phyloP scores from a whole-genome alignment of 2,113 vertebrate genomes.

The Colaptes auratus region DNA sequence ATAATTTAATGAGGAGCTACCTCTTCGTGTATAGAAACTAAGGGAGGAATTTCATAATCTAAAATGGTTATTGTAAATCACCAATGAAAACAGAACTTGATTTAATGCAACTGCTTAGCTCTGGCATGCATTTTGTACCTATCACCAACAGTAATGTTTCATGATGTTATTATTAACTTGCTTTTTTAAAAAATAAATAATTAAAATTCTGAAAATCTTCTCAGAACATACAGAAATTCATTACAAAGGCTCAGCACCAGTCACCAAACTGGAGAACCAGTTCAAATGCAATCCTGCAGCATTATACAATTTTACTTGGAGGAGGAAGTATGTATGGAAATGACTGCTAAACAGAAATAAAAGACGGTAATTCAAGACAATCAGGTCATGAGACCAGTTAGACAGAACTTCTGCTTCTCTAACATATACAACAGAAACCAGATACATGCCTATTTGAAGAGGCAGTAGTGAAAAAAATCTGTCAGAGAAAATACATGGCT shows the following conservation, averaged over 20 bases:
- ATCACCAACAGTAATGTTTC: too few species aligned
- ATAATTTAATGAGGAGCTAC: constrained; percentile 1
- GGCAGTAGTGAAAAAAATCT: fast-evolving
- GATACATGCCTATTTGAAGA: not conserved
- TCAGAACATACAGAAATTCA: not conserved
- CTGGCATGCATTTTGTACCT: not conserved
- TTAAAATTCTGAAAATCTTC: not conserved
- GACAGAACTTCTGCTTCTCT: not conserved
- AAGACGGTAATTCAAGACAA: not conserved
- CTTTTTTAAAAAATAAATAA: too few species aligned
- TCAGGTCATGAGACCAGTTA: not conserved
- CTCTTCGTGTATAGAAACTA: not conserved
- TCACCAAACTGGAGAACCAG: not conserved
- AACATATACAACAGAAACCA: not conserved
- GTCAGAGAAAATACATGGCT: not conserved
- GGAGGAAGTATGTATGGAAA: fast-evolving
- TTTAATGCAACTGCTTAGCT: not conserved
- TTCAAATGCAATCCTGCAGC: not conserved
- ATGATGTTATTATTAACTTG: too few species aligned
- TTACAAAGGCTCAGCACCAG: not conserved
- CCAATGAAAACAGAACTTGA: not conserved
- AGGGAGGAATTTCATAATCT: not conserved
- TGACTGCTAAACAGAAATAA: not conserved
- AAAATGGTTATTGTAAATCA: not conserved
- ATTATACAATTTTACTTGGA: fast-evolving